phyloP scores from a whole-genome alignment of 1,140 invertebrate genomes.

The Danaus melanippus region DNA sequence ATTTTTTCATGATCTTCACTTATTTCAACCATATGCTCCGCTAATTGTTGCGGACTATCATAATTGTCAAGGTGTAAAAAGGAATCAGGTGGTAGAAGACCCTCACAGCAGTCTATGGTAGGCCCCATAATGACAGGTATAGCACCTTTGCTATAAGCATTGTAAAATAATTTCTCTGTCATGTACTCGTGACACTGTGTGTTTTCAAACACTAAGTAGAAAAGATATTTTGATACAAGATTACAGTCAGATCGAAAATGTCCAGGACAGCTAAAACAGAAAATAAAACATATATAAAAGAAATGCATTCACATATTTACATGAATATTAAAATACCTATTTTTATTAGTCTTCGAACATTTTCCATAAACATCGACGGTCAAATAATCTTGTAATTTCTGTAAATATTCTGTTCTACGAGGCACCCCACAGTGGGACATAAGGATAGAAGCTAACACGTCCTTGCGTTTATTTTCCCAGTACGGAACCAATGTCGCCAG shows the following conservation, averaged over 20 bases:
- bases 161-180: slow-evolving; percentile 81
- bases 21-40: slow-evolving; percentile 69
- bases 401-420: slow-evolving; percentile 74
- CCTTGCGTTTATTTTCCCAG: slow-evolving; percentile 46
- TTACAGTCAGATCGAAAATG: slow-evolving; percentile 75
- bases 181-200: slow-evolving; percentile 80
- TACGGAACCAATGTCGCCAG: slow-evolving; percentile 30
- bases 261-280: slow-evolving; percentile 74
- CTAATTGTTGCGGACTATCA: slow-evolving; percentile 74
- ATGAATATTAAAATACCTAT: slow-evolving; percentile 24
- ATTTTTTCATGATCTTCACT: slow-evolving; percentile 34
- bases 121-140: slow-evolving; percentile 82
- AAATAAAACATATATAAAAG: slow-evolving; percentile 2
- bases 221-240: slow-evolving; percentile 75
- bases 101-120: slow-evolving; percentile 61
- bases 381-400: slow-evolving; percentile 63
- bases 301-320: too few relatives aligned
- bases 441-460: slow-evolving; percentile 73
- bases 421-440: slow-evolving; percentile 76
- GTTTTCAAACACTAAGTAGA: slow-evolving; percentile 86
- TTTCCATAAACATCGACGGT: slow-evolving; percentile 41
- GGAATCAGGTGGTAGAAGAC: slow-evolving; percentile 75
- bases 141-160: slow-evolving; percentile 75
- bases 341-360: slow-evolving; percentile 37
- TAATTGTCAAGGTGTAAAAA: slow-evolving; percentile 85